Evolutionary conservation across 2,888 invertebrate genomes (phyloP).

Genomic region (Pyrrhosoma nymphula): DNA sequence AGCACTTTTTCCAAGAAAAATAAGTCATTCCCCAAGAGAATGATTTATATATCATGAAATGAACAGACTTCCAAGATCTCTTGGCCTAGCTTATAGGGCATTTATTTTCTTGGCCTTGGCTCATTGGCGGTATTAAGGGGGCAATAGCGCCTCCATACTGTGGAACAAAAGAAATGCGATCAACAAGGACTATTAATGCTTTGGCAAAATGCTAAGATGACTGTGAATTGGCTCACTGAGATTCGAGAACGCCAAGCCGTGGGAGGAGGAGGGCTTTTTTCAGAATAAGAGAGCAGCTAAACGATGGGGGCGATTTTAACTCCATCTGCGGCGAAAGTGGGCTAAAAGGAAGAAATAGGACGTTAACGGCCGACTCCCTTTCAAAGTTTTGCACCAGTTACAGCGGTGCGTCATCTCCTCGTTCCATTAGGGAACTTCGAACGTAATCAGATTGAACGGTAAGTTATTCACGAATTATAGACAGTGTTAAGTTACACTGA

Average conservation of each 20-base stretch:
- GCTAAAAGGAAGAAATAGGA: background rate
- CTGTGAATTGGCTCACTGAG: background rate
- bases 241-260: background rate
- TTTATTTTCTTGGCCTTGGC: background rate
- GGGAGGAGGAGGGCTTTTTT: background rate
- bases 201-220: background rate
- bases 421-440: background rate
- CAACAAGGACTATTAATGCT: background rate
- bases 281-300: background rate
- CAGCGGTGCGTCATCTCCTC: background rate
- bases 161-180: background rate
- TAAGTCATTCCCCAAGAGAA: no score
- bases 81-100: background rate
- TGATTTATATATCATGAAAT: no score
- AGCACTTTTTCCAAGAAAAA: no score
- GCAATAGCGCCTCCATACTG: background rate
- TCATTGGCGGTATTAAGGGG: background rate
- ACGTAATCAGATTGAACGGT: no score
- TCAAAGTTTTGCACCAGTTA: background rate
- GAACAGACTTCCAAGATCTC: background rate
- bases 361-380: background rate
- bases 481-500: no score
- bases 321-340: background rate
- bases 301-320: background rate
- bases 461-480: no score